Evolutionary conservation across 2,113 vertebrate species (phyloP).

Genomic region (Lophotis ruficrista): DNA sequence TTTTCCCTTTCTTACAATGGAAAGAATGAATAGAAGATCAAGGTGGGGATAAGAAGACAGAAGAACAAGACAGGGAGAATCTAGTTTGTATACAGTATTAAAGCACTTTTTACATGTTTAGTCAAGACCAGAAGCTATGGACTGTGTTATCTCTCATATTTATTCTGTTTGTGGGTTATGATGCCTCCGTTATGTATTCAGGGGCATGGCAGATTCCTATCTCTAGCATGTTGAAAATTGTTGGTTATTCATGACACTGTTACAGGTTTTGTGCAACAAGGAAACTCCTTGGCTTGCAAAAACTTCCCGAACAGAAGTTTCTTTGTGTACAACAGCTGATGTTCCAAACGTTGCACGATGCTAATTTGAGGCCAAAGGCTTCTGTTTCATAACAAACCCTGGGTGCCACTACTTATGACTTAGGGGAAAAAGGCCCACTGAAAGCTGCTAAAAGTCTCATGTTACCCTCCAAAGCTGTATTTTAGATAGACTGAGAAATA

Average conservation of each 20-base stretch:
- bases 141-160: constrained; percentile 16
- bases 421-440: not conserved
- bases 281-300: constrained; percentile 49
- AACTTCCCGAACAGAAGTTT: constrained; percentile 62
- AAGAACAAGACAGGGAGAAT: not conserved
- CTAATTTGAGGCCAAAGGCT: constrained; percentile 58
- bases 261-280: constrained; percentile 62
- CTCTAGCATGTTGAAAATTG: constrained; percentile 52
- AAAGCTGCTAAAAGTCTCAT: constrained; percentile 21
- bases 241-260: constrained; percentile 50
- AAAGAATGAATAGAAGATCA: constrained; percentile 18
- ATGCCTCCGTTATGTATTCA: constrained; percentile 36
- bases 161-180: constrained; percentile 13
- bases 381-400: constrained; percentile 60
- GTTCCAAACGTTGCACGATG: constrained; percentile 59
- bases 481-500: not conserved
- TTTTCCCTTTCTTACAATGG: not conserved
- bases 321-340: constrained; percentile 42
- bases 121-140: constrained; percentile 30
- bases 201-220: constrained; percentile 22
- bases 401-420: constrained; percentile 1
- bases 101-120: constrained; percentile 36
- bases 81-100: not conserved
- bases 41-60: not conserved
- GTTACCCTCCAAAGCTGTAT: not conserved